phyloP scores from a whole-genome alignment of 2,113 vertebrate species.

The Chaetorhynchus papuensis region DNA sequence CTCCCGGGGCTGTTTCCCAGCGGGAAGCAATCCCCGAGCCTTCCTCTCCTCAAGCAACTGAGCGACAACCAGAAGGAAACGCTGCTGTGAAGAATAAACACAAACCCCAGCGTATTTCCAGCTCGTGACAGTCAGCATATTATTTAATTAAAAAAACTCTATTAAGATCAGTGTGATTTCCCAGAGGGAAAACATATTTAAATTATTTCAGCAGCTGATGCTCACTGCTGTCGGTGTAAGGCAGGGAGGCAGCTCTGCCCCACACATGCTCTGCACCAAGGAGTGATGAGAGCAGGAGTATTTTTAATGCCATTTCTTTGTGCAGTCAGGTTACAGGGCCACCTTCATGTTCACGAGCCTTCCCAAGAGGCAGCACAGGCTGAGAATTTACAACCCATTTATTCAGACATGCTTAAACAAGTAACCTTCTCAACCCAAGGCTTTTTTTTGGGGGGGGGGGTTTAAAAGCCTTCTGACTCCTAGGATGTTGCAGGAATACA shows the following conservation, averaged over 20 bases:
- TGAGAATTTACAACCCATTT: not conserved
- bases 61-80: not conserved
- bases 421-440: not conserved
- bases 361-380: not conserved
- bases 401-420: not conserved
- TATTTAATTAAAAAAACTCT: conserved; percentile 21
- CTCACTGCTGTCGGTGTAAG: not conserved
- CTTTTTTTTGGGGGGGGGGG: not conserved
- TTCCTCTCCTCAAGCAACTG: not conserved
- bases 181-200: not conserved
- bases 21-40: not conserved
- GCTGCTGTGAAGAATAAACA: not conserved
- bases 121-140: not conserved
- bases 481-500: not conserved
- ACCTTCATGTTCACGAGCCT: not conserved
- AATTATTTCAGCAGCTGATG: not conserved
- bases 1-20: not conserved
- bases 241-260: not conserved
- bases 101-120: not conserved
- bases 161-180: not conserved
- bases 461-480: not conserved
- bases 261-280: not conserved
- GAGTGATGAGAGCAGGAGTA: not conserved
- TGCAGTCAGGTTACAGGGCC: not conserved
- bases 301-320: not conserved